Percentiles rank a stretch among this genome's conserved stretches.
phyloP scores from a whole-genome alignment of 1,140 invertebrate species.

The Heliconius melpomene region DNA sequence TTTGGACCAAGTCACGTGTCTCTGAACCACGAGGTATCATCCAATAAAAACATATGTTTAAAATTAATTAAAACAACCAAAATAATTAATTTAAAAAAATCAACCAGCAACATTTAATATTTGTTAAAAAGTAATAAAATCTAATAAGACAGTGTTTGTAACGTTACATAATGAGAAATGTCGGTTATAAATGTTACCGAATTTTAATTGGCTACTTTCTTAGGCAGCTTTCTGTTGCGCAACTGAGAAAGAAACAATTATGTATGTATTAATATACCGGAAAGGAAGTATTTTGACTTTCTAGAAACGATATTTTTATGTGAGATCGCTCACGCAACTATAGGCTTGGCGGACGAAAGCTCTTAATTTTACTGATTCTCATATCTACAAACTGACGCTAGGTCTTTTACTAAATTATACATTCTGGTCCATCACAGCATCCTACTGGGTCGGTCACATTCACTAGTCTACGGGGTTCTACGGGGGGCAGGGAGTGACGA shows the following conservation, averaged over 20 bases:
- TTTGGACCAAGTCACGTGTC: neutral
- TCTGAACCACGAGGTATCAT: neutral
- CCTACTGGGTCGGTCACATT: constrained; percentile 8
- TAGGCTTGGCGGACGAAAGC: constrained; percentile 9
- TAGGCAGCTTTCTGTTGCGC: constrained; percentile 60
- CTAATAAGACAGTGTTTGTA: constrained; percentile 30
- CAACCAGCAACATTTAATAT: neutral
- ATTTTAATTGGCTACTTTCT: constrained; percentile 77
- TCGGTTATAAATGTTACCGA: constrained; percentile 55
- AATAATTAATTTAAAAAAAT: neutral
- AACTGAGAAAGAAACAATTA: constrained; percentile 74
- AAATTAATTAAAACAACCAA: neutral
- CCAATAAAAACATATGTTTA: neutral
- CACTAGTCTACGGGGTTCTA: neutral
- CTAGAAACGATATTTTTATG: constrained; percentile 56
- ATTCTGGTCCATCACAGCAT: neutral
- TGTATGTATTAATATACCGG: constrained; percentile 73
- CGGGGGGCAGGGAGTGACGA: neutral
- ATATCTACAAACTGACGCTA: too few species aligned
- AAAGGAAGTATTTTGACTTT: constrained; percentile 68
- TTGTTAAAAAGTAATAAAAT: constrained; percentile 1
- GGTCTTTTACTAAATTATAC: too few species aligned
- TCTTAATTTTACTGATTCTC: neutral
- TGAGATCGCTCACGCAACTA: constrained; percentile 60
- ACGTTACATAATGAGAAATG: neutral